phyloP scores from a whole-genome alignment of 2,888 invertebrate genomes.

The Scaptomyza caliginosa region DNA sequence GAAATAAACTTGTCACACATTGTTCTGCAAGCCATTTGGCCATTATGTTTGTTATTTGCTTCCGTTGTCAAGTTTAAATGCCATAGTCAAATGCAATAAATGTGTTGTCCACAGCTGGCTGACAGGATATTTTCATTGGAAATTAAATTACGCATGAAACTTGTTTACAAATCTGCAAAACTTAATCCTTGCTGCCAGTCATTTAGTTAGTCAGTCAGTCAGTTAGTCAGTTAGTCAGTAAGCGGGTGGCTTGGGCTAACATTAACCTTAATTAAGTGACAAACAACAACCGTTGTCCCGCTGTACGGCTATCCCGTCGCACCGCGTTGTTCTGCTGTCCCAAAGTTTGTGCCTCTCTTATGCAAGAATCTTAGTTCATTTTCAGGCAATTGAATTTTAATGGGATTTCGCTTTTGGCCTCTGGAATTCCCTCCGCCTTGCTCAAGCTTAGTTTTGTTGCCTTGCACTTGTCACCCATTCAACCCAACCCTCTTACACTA shows the following conservation, averaged over 20 bases:
- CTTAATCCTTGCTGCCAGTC: conserved; percentile 65
- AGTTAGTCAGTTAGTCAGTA: background rate
- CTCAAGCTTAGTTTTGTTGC: conserved; percentile 8
- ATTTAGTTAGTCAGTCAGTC: conserved; percentile 21
- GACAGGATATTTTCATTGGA: conserved; percentile 57
- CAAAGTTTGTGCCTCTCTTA: conserved; percentile 34
- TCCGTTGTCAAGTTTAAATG: no score
- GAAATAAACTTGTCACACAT: conserved; percentile 67
- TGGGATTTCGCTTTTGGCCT: conserved; percentile 58
- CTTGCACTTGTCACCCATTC: conserved; percentile 16
- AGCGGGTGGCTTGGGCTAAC: conserved; percentile 43
- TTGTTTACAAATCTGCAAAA: conserved; percentile 69
- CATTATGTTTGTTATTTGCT: conserved; percentile 10
- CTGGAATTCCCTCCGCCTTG: conserved; percentile 23
- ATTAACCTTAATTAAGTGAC: conserved; percentile 80
- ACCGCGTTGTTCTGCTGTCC: conserved; percentile 1
- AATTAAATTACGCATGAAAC: conserved; percentile 78
- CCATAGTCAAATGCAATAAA: conserved; percentile 58
- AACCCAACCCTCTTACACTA: background rate
- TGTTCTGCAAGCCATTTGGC: conserved; percentile 38
- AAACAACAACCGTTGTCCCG: conserved; percentile 58
- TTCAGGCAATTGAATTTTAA: conserved; percentile 79
- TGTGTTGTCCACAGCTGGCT: conserved; percentile 46
- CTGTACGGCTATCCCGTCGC: background rate
- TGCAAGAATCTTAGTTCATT: conserved; percentile 55